Evolutionary conservation across 2,113 vertebrate species (phyloP).

Genomic region (Psammodynastes pulverulentus): DNA sequence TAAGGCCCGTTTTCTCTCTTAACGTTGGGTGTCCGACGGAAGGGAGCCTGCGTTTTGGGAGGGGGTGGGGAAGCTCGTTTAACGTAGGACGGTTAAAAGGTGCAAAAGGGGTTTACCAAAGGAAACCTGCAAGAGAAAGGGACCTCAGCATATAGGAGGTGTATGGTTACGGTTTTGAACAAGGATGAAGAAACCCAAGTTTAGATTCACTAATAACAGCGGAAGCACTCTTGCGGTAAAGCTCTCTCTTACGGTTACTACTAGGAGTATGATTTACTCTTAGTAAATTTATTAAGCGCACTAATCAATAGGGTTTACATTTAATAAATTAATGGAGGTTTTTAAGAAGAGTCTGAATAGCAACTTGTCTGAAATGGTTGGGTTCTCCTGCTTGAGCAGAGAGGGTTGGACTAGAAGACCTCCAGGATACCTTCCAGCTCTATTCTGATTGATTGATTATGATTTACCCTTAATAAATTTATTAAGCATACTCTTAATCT

Average conservation of each 20-base stretch:
- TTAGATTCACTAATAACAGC: background rate
- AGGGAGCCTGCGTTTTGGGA: background rate
- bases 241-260: background rate
- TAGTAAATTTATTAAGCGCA: background rate
- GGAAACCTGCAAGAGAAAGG: background rate
- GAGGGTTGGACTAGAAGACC: no score
- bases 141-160: background rate
- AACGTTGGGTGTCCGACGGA: background rate
- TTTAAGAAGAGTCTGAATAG: no score
- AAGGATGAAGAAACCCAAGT: background rate
- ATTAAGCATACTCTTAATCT: background rate
- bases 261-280: background rate
- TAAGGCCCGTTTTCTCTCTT: background rate
- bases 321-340: no score
- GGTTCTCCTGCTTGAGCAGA: no score
- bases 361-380: no score
- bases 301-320: background rate
- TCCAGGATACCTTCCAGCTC: no score
- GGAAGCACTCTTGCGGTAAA: background rate
- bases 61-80: background rate
- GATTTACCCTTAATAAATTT: background rate
- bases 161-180: background rate
- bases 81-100: background rate
- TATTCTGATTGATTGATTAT: background rate
- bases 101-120: background rate